Percentiles rank a stretch among this genome's conserved stretches.
These are phyloP conservation scores for Calameuta filiformis DNA, from an alignment of 2,888 invertebrate genomes.

Conservation along the genomic window DNA sequence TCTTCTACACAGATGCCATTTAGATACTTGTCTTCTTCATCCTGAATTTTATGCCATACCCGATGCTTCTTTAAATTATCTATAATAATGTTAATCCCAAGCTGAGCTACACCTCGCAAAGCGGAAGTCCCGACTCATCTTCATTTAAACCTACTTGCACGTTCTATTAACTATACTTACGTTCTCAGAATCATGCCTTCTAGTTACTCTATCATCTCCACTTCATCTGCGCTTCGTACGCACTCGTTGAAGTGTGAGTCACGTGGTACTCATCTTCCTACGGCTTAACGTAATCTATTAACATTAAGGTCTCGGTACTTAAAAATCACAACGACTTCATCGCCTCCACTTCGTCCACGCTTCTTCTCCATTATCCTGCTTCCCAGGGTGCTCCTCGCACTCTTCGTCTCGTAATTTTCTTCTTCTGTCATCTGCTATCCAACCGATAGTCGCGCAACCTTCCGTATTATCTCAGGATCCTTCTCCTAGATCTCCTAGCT, in stretches of 20 bases:
- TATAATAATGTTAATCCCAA: neutral
- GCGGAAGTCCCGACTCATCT: neutral
- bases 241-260: neutral
- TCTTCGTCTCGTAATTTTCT: neutral
- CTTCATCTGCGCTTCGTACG: neutral
- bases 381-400: neutral
- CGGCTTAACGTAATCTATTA: neutral
- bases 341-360: neutral
- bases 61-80: neutral
- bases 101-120: neutral
- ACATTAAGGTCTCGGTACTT: neutral
- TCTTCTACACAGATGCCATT: neutral
- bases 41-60: neutral
- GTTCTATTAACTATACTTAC: neutral
- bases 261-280: neutral
- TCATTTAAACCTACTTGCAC: neutral
- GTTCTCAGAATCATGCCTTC: neutral
- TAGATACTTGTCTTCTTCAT: neutral
- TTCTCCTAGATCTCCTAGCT: neutral
- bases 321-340: neutral
- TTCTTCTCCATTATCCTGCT: neutral
- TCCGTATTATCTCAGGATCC: neutral
- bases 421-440: neutral
- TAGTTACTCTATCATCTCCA: neutral
- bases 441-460: neutral